These are phyloP conservation scores for Helicolenus hilgendorfi DNA, from an alignment of 2,797 vertebrate genomes.

Conservation along the genomic window DNA sequence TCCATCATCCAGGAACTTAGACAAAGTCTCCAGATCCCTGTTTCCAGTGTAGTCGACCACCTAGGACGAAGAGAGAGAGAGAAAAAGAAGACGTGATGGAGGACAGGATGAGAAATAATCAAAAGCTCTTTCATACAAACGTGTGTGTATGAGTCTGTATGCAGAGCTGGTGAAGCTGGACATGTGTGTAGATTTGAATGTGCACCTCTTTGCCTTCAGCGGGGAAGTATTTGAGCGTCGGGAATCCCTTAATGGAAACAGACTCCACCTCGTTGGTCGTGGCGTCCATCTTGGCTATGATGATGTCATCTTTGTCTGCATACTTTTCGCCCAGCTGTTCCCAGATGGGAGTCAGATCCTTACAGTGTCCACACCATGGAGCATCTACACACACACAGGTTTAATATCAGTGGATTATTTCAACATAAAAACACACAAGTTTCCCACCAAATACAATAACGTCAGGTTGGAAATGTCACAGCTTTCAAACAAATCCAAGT, in stretches of 20 bases:
- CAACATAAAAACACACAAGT: background rate
- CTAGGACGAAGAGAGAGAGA: constrained; percentile 70
- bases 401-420: background rate
- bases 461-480: background rate
- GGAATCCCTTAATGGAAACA: constrained; percentile 89
- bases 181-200: background rate
- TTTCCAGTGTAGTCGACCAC: constrained; percentile 89
- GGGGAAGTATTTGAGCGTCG: constrained; percentile 94
- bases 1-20: constrained; percentile 93
- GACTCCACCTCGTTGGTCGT: constrained; percentile 94
- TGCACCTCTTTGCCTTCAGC: constrained; percentile 92
- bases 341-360: constrained; percentile 93
- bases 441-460: background rate
- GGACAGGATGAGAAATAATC: background rate
- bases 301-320: constrained; percentile 88
- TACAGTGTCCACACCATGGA: constrained; percentile 96
- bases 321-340: constrained; percentile 94
- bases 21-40: constrained; percentile 93
- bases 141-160: no score
- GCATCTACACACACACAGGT: constrained; percentile 87
- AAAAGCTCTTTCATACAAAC: background rate
- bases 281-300: constrained; percentile 95
- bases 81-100: background rate
- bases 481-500: background rate
- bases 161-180: background rate